A percentile compares a stretch with the other conserved stretches of the same genome.
Conservation (phyloP, 2,113 vertebrate species). For the Gobiocypris rarus region DNA sequence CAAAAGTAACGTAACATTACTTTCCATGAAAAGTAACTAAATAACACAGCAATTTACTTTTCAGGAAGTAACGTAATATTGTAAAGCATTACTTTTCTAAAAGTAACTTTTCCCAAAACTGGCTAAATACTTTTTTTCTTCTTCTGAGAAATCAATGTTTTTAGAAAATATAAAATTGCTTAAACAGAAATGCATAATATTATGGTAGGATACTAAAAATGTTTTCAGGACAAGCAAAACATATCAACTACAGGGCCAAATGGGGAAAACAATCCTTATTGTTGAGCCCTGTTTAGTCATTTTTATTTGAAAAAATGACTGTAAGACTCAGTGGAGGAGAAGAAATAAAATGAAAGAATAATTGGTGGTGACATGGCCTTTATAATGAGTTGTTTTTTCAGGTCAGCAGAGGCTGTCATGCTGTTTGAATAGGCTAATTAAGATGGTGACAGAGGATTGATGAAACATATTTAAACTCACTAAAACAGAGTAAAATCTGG, state of each 20-base stretch:
- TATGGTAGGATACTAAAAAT: background rate
- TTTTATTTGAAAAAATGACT: background rate
- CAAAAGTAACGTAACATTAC: too few relatives aligned
- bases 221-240: background rate
- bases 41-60: too few relatives aligned
- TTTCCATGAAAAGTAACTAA: too few relatives aligned
- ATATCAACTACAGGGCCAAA: background rate
- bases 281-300: background rate
- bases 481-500: slow-evolving; percentile 3
- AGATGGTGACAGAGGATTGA: slow-evolving; percentile 32
- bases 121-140: too few relatives aligned
- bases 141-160: too few relatives aligned
- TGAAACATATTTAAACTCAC: slow-evolving; percentile 4
- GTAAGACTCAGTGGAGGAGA: background rate
- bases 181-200: background rate
- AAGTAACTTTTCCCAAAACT: too few relatives aligned
- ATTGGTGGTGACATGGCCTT: slow-evolving; percentile 15
- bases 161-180: background rate
- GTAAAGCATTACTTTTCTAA: too few relatives aligned
- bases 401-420: background rate
- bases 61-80: too few relatives aligned
- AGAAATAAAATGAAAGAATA: slow-evolving; percentile 29
- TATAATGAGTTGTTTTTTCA: slow-evolving; percentile 21
- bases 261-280: background rate
- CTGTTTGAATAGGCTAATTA: slow-evolving; percentile 10